phyloP scores from a whole-genome alignment of 2,888 invertebrate species.

The Trichacis sp. region DNA sequence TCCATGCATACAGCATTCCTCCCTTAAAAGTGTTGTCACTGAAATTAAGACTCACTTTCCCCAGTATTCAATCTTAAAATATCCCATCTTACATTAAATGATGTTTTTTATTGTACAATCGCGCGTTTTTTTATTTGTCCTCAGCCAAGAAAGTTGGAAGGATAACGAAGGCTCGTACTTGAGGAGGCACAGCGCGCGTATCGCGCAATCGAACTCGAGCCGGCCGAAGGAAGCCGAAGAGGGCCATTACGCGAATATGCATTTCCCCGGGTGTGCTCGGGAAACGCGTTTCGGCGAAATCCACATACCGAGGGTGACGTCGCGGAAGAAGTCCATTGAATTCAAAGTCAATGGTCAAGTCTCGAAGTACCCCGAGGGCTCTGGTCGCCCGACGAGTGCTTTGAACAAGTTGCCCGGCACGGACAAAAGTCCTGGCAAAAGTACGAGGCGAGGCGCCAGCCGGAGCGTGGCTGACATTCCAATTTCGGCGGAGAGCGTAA shows the following conservation, averaged over 20 bases:
- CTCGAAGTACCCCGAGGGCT: constrained; percentile 42
- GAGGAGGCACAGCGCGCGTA: constrained; percentile 17
- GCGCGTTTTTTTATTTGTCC: too few relatives aligned
- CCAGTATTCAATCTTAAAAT: too few relatives aligned
- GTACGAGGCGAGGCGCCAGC: constrained; percentile 52
- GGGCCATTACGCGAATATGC: constrained; percentile 54
- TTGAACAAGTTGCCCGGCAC: constrained; percentile 49
- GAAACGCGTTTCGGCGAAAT: constrained; percentile 58
- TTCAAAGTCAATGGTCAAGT: constrained; percentile 63
- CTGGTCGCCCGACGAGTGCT: constrained; percentile 14
- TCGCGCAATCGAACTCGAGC: constrained; percentile 33
- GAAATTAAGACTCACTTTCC: too few relatives aligned
- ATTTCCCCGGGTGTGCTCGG: constrained; percentile 40
- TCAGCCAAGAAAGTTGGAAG: constrained; percentile 22
- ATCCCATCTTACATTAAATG: too few relatives aligned
- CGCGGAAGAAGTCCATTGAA: constrained; percentile 56
- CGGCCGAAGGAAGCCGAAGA: constrained; percentile 24
- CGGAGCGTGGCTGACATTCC: constrained; percentile 61
- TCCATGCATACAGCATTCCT: too few relatives aligned
- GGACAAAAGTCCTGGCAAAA: constrained; percentile 50
- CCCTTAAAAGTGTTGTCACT: too few relatives aligned
- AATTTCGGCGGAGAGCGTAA: constrained; percentile 47
- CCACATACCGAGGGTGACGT: constrained; percentile 58
- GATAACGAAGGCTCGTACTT: constrained; percentile 23
- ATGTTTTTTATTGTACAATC: too few relatives aligned